Percentiles rank a stretch among this genome's conserved stretches.
Conservation (phyloP, 2,113 vertebrate species). For the Bothrops jararaca region DNA sequence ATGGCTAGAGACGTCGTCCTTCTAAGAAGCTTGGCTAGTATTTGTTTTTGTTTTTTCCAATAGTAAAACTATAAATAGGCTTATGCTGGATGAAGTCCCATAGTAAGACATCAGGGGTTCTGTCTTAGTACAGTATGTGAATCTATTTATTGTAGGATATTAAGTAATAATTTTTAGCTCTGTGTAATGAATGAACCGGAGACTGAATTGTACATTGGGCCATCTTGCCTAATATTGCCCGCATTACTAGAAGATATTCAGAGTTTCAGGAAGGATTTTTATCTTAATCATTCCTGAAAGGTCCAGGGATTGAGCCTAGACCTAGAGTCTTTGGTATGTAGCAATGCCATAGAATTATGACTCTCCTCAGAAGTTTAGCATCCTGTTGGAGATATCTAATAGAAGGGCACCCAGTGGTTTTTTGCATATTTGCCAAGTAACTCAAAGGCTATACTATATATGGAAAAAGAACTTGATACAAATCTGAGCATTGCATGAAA, state of each 20-base stretch:
- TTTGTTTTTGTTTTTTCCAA: not conserved
- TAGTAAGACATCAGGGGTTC: not conserved
- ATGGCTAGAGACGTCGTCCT: not conserved
- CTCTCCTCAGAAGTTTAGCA: not conserved
- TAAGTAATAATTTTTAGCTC: not conserved
- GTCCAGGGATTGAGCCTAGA: not conserved
- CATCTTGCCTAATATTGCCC: not conserved
- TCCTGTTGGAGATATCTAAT: conserved; percentile 7
- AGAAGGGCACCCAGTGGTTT: not conserved
- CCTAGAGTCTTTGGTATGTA: not conserved
- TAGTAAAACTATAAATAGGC: not conserved
- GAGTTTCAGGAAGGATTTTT: not conserved
- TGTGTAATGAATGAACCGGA: not conserved
- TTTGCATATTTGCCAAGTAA: conserved; percentile 21
- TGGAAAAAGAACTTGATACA: conserved; percentile 9
- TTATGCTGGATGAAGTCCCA: not conserved
- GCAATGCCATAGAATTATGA: not conserved
- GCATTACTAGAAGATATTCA: not conserved
- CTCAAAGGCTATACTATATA: not conserved
- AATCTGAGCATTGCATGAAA: not conserved
- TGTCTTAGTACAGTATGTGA: not conserved
- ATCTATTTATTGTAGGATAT: not conserved
- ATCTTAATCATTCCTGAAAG: not conserved
- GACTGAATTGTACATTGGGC: not conserved
- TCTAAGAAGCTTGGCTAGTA: not conserved